Conservation (phyloP, 1,140 invertebrate species). For the Leptopilina clavipes region DNA sequence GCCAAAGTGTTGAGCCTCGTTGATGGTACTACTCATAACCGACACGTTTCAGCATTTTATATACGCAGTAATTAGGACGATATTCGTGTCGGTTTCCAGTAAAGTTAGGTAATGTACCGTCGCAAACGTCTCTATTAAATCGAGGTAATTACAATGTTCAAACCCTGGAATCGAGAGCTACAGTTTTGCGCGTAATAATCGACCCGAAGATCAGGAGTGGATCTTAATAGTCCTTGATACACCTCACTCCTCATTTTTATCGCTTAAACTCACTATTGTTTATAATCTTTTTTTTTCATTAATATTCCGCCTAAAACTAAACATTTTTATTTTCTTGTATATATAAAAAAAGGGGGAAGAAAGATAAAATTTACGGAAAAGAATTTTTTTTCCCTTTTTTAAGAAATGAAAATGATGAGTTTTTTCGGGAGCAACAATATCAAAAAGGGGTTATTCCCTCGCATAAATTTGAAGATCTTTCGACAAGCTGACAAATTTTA, state of each 20-base stretch:
- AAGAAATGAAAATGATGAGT: too few relatives aligned
- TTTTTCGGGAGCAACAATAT: not conserved
- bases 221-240: conserved; percentile 37
- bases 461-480: conserved; percentile 12
- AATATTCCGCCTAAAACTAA: too few relatives aligned
- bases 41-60: conserved; percentile 42
- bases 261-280: not conserved
- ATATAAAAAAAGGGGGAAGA: too few relatives aligned
- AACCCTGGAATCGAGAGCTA: conserved; percentile 10
- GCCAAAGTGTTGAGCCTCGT: conserved; percentile 43
- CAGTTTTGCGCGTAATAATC: conserved; percentile 40
- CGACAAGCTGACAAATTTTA: conserved; percentile 13
- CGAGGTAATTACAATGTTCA: conserved; percentile 38
- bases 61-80: conserved; percentile 47
- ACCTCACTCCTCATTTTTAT: not conserved
- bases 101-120: conserved; percentile 41
- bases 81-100: conserved; percentile 36
- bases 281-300: too few relatives aligned
- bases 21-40: conserved; percentile 40
- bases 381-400: too few relatives aligned
- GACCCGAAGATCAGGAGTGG: conserved; percentile 24
- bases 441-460: not conserved
- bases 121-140: conserved; percentile 50
- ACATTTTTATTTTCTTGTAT: too few relatives aligned
- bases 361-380: too few relatives aligned